These are phyloP conservation scores for Prunella strophiata DNA, from an alignment of 2,797 vertebrate genomes.

Conservation along the genomic window DNA sequence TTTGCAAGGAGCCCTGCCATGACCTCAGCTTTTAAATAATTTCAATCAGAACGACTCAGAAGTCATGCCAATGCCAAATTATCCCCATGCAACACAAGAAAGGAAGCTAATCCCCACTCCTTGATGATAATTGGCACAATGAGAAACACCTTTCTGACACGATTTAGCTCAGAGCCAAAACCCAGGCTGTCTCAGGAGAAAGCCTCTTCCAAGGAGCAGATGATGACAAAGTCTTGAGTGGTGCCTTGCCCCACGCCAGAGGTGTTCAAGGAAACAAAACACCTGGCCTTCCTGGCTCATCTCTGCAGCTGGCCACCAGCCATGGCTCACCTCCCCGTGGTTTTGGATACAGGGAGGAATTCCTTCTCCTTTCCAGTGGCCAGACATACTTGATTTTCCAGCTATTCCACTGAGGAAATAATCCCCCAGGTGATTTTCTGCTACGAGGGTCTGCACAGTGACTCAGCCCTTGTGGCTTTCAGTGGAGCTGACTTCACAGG, in stretches of 20 bases:
- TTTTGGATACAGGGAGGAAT: background rate
- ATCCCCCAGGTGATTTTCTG: background rate
- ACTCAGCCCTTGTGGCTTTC: background rate
- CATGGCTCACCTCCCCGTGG: background rate
- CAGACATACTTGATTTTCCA: background rate
- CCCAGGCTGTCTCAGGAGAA: background rate
- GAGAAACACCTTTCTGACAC: slow-evolving; percentile 38
- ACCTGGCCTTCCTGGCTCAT: slow-evolving; percentile 3
- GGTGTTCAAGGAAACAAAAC: background rate
- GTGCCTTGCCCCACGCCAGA: background rate
- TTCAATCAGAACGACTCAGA: slow-evolving; percentile 28
- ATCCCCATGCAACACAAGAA: slow-evolving; percentile 27
- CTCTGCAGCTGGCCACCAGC: background rate
- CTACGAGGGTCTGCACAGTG: background rate
- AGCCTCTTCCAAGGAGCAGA: background rate
- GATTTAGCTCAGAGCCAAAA: background rate
- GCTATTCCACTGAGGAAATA: background rate
- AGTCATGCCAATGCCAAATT: slow-evolving; percentile 43
- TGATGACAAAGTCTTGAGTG: background rate
- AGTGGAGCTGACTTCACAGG: background rate
- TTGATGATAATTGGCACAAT: slow-evolving; percentile 43
- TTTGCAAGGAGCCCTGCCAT: slow-evolving; percentile 51
- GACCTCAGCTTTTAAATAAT: slow-evolving; percentile 53
- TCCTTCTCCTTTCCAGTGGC: background rate
- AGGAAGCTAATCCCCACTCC: slow-evolving; percentile 20